phyloP scores from a whole-genome alignment of 2,797 vertebrate genomes.

The Phylloscopus collybita region DNA sequence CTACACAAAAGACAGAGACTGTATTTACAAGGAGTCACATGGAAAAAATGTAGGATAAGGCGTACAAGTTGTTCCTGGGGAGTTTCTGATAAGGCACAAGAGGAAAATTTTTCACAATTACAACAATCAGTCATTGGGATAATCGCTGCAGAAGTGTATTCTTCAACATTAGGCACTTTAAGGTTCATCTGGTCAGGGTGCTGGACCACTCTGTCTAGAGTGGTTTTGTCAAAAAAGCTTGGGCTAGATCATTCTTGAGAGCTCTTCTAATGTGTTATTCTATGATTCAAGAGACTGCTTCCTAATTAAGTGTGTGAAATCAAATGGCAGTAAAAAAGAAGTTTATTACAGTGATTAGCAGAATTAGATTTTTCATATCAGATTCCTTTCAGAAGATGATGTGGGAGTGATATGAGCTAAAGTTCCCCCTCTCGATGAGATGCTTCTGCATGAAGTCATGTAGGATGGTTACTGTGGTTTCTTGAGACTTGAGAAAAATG shows the following conservation, averaged over 20 bases:
- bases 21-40: not conserved
- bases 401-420: accelerated
- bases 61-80: not conserved
- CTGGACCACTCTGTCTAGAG: not conserved
- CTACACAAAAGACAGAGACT: not conserved
- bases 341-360: not conserved
- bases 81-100: not conserved
- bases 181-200: not conserved
- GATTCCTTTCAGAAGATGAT: not conserved
- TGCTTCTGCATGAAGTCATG: not conserved
- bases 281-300: not conserved
- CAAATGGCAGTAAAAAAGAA: not conserved
- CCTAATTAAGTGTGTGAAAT: not conserved
- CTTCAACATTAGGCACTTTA: not conserved
- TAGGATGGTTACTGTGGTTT: not conserved
- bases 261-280: not conserved
- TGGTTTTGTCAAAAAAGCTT: not conserved
- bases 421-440: not conserved
- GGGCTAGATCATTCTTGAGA: not conserved
- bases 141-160: not conserved
- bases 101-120: not conserved
- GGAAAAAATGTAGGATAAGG: not conserved
- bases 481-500: not conserved
- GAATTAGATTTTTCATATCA: not conserved
- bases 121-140: not conserved